phyloP scores from a whole-genome alignment of 1,140 invertebrate genomes.

The Bombyx mori region ASM3026992v2 NC_085135.1:3164501-3165000 shows the following conservation, averaged over 20 bases:
- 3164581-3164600: not conserved
- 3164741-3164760: not conserved
- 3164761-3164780: not conserved
- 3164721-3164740: not conserved
- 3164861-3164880: not conserved
- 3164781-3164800: not conserved
- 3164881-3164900: not conserved
- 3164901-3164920: not conserved
- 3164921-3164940: too few species aligned
- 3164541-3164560: not conserved
- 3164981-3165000: slow-evolving; percentile 1
- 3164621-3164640: not conserved
- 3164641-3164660: not conserved
- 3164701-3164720: not conserved
- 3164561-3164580: not conserved
- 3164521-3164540: not conserved
- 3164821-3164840: not conserved
- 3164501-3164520: not conserved
- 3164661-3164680: not conserved
- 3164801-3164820: not conserved
- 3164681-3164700: not conserved
- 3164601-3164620: not conserved
- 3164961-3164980: not conserved
- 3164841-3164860: too few species aligned
- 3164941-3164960: not conserved